Evolutionary conservation across 2,888 invertebrate species (phyloP), one percentile per base, ranked within the genome.

Genomic region (Euproctis similis): DNA sequence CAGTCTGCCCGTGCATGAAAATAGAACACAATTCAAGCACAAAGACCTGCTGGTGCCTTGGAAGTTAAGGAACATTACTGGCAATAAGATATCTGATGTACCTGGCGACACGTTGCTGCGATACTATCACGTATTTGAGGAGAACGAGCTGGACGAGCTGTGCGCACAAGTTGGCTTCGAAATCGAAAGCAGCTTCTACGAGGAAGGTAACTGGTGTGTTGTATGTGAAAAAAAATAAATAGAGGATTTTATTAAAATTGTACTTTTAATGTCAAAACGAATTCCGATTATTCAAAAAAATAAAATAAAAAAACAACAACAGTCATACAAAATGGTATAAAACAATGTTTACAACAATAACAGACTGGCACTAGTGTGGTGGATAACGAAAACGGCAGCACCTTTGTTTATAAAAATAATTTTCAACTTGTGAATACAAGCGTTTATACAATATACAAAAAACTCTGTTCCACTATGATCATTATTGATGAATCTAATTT

Each of bases 161-260:
- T 92, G 92, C 43, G 56, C 59, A 11, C 68, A 85, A 37, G 46
- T 90, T 3, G 44, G 74, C 0, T 75, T 92, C 19, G 53, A 59
- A 22, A 74, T 97, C 7, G 62, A 88, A 16, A 77, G 87, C 13
- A 89, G 88, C 51, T 98, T 95, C 70, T 97, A 97, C 58, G 98
- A 98, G 70, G 93, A 98, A 71, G 98, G 98, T 0, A 98, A 98
- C 69, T 97, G 97, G 94, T 97, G 97, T 84, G 88, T 94, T 16
- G 80, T 94, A 46, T 88, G 95, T 56, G 81, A 88, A 60, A 94
- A 92, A 84, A 59, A 64, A 46, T 61, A 63, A 64, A 41, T 24
- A n/a, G n/a, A n/a, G n/a, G n/a, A 9, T 34, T 30, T 35, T 37
- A 53, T 56, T 36, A 42, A 60, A 65, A 65, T 68, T 63, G 61